phyloP scores from a whole-genome alignment of 1,140 invertebrate species.

The Drosophila rufa region DNA sequence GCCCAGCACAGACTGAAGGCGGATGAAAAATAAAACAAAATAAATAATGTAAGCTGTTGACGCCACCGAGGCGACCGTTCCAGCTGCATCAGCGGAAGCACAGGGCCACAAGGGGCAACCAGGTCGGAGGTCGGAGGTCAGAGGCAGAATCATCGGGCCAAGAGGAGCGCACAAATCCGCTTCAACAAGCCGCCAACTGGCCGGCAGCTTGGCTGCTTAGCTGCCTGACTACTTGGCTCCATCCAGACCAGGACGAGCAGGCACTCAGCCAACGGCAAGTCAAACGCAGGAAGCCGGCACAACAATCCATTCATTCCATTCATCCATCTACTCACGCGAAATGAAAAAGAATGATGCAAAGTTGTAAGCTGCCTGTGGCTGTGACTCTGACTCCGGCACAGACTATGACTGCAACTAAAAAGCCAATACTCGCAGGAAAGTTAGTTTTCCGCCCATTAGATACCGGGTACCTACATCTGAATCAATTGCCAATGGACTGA shows the following conservation, averaged over 20 bases:
- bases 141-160: conserved; percentile 30
- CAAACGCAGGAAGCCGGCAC: conserved; percentile 38
- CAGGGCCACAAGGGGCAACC: background rate
- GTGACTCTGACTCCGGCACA: background rate
- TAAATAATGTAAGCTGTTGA: conserved; percentile 59
- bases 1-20: conserved; percentile 16
- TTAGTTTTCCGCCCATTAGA: conserved; percentile 32
- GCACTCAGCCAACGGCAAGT: conserved; percentile 26
- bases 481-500: background rate
- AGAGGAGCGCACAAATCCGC: conserved; percentile 50
- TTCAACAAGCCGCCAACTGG: conserved; percentile 44
- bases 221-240: conserved; percentile 29
- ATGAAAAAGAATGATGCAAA: conserved; percentile 64
- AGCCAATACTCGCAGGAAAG: conserved; percentile 21
- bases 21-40: conserved; percentile 44
- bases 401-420: conserved; percentile 22
- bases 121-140: conserved; percentile 1
- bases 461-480: background rate
- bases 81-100: conserved; percentile 21
- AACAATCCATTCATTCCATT: conserved; percentile 55
- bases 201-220: conserved; percentile 1
- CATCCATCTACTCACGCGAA: conserved; percentile 43
- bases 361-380: conserved; percentile 41
- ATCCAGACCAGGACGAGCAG: conserved; percentile 31
- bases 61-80: conserved; percentile 41